Evolutionary conservation across 2,113 vertebrate species (phyloP), one percentile per base, ranked within the genome.

Genomic region (Mustelus asterias): DNA sequence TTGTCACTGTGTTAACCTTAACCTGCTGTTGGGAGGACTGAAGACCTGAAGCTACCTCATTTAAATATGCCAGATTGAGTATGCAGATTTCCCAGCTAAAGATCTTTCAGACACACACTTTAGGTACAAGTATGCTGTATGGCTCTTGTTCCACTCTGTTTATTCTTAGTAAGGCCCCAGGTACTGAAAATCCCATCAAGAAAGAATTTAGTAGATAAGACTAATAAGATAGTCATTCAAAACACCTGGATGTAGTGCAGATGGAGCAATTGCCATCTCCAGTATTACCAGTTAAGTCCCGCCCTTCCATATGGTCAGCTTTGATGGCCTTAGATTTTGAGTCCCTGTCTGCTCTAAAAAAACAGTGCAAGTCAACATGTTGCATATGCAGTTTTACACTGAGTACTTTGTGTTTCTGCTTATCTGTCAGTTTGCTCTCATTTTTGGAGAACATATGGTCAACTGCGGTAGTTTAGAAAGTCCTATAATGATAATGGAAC

Each of bases 191-290:
- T 97, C 98, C 98, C 98, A 98, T 98, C 98, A 98, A 99, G 98
- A 98, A 98, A 98, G 98, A 99, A 98, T 98, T 98, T 98, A 98
- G 98, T 98, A 98, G 98, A 99, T 98, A 99, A 98, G 98, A 98
- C 98, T 99, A 99, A 99, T 99, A 99, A 99, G 98, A 98, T 98
- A 99, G 99, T 99, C 98, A 99, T 98, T 98, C 98, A 98, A 98
- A 99, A 99, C 99, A 99, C 99, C 99, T 99, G 99, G 98, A 98
- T 98, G 98, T 98, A 97, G 97, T 98, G 98, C 99, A 99, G 98
- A 99, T 99, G 98, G 98, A 72, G 98, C 98, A 98, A 98, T 99
- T 99, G 98, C 98, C 97, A 98, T 98, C 98, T 97, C 97, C 98
- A 97, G 98, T 98, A 98, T 98, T 98, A 98, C 98, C 98, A 97